Base-by-base conservation (phyloP, 2,113 vertebrate species). In the Cryptotis parvus region DNA sequence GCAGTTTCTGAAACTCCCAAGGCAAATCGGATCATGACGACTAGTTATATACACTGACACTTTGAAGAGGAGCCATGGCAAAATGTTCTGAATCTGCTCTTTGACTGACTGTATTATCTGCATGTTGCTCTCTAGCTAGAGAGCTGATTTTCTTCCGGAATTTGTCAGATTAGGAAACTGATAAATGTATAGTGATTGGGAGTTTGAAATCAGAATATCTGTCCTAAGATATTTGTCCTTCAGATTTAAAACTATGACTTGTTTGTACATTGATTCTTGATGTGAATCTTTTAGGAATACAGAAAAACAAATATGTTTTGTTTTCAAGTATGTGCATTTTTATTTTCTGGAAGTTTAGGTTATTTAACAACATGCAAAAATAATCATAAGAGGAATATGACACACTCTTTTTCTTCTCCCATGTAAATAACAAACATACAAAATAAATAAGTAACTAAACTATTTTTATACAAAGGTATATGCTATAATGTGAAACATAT, bases 121-220 rank as follows among this genome's bases (percentile, higher is more conserved):
- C 31, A 35, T 75, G 27, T 65, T 52, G 45, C 66, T 82, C 27
- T 73, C 70, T 81, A 81, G 43, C 27, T 72, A 63, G 55, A 49
- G 89, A 89, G 65, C 74, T 33, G n/a, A 37, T n/a, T 90, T 1
- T 69, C 45, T n/a, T 84, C 78, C 70, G 26, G 18, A 49, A 26
- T 75, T 52, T 63, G 37, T 84, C 68, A 77, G 22, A 90, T 83
- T 70, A 78, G 26, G 35, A n/a, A 69, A 45, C 0, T 43, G 35
- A 74, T 83, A 55, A 87, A 74, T 14, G n/a, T 18, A 22, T 0
- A 41, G 79, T 43, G 49, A 74, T 33, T 8, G 27, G 31, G 77
- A 79, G 74, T 87, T 79, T 77, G 78, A 87, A 84, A 84, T 83
- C 26, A 8, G 79, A 49, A 41, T 52, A 31, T 78, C 31, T 76